These are phyloP conservation scores for Sebastes trivittatus DNA, from an alignment of 2,797 vertebrate genomes.

Conservation along the genomic window DNA sequence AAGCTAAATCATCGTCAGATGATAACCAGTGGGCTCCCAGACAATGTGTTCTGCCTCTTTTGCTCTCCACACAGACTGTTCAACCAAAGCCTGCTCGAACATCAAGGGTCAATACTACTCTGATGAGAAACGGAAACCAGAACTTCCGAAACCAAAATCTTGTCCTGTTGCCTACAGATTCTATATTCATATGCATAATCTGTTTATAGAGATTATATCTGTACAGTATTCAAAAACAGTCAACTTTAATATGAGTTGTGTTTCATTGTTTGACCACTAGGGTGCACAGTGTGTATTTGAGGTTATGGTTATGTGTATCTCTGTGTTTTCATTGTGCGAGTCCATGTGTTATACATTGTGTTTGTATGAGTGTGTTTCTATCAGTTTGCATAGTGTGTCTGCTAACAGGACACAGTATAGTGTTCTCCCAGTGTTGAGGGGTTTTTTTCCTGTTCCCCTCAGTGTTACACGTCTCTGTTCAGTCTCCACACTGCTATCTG, in stretches of 20 bases:
- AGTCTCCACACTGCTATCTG: neutral
- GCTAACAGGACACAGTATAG: constrained; percentile 1
- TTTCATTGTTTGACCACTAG: constrained; percentile 25
- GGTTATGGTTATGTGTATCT: neutral
- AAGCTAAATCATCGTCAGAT: too few species aligned
- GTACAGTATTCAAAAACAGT: neutral
- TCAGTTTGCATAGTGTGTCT: neutral
- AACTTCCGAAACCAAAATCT: too few species aligned
- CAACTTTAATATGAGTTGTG: neutral
- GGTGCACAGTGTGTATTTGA: neutral
- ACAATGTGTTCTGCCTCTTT: too few species aligned
- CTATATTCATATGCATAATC: too few species aligned
- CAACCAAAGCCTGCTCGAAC: too few species aligned
- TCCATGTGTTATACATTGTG: neutral
- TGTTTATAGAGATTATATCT: too few species aligned
- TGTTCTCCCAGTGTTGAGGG: neutral
- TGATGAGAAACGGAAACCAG: too few species aligned
- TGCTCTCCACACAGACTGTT: too few species aligned
- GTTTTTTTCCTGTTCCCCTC: constrained; percentile 7
- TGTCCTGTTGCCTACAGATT: too few species aligned
- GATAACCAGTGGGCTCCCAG: too few species aligned
- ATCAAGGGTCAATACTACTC: too few species aligned
- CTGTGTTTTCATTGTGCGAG: neutral
- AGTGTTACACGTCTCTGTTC: neutral
- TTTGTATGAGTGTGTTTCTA: neutral